Evolutionary conservation across 2,113 vertebrate species (phyloP).

Genomic region (Campylorhamphus procurvoides): DNA sequence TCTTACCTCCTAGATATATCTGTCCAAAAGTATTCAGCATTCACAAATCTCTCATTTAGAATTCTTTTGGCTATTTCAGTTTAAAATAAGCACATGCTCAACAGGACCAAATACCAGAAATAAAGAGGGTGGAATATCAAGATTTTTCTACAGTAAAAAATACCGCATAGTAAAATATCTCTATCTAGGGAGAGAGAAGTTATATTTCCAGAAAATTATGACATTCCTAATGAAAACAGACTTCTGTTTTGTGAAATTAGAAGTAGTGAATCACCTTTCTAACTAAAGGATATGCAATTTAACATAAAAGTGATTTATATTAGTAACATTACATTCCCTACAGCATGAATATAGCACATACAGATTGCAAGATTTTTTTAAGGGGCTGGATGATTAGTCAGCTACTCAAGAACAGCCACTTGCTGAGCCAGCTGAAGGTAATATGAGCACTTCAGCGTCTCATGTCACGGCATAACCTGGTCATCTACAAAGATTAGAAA

Average conservation of each 20-base stretch:
- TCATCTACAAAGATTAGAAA: slow-evolving; percentile 50
- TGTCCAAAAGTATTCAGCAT: neutral
- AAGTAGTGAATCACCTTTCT: neutral
- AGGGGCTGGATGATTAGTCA: neutral
- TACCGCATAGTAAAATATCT: neutral
- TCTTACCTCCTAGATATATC: neutral
- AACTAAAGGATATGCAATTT: neutral
- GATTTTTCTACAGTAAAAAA: neutral
- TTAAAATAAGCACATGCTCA: neutral
- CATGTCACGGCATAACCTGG: slow-evolving; percentile 20
- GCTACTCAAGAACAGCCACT: neutral
- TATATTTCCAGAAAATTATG: neutral
- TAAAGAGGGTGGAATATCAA: neutral
- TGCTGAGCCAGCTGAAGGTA: slow-evolving; percentile 35
- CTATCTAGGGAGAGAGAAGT: neutral
- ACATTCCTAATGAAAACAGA: neutral
- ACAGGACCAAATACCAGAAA: neutral
- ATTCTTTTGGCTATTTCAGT: neutral
- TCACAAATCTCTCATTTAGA: neutral
- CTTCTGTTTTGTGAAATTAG: neutral
- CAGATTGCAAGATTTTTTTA: neutral
- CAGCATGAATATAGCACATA: neutral
- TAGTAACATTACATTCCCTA: neutral
- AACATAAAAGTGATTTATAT: neutral
- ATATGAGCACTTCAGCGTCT: neutral